A percentile compares a stretch with the other conserved stretches of the same genome.
phyloP scores from a whole-genome alignment of 1,140 invertebrate genomes.

The Sinonovacula constricta region DNA sequence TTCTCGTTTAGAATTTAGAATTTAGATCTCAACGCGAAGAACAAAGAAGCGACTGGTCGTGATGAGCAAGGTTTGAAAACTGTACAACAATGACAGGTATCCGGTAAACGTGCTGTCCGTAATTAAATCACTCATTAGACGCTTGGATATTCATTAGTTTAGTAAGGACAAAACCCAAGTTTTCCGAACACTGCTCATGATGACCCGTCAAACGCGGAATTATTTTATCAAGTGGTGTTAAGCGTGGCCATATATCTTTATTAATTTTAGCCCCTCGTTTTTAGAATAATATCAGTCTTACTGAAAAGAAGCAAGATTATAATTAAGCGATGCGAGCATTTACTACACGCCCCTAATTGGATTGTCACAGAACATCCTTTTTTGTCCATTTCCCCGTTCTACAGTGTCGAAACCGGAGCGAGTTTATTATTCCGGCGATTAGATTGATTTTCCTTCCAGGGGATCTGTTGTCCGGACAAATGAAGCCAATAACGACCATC shows the following conservation, averaged over 20 bases:
- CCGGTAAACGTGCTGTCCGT: not conserved
- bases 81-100: not conserved
- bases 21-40: too few species aligned
- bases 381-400: conserved; percentile 6
- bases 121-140: not conserved
- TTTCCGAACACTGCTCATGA: not conserved
- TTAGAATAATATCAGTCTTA: too few species aligned
- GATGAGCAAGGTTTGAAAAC: not conserved
- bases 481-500: conserved; percentile 29
- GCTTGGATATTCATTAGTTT: not conserved
- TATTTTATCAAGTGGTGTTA: conserved; percentile 7
- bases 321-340: not conserved
- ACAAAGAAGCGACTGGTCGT: too few species aligned
- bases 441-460: conserved; percentile 15
- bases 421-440: conserved; percentile 46
- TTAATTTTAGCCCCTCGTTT: not conserved
- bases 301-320: not conserved
- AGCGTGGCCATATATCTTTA: not conserved
- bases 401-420: not conserved
- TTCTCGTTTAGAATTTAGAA: too few species aligned
- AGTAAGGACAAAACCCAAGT: too few species aligned
- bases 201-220: not conserved
- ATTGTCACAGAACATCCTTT: conserved; percentile 24
- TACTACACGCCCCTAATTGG: conserved; percentile 17
- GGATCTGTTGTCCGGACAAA: conserved; percentile 6